phyloP scores from a whole-genome alignment of 2,113 vertebrate species.

The Phyllostomus hastatus region DNA sequence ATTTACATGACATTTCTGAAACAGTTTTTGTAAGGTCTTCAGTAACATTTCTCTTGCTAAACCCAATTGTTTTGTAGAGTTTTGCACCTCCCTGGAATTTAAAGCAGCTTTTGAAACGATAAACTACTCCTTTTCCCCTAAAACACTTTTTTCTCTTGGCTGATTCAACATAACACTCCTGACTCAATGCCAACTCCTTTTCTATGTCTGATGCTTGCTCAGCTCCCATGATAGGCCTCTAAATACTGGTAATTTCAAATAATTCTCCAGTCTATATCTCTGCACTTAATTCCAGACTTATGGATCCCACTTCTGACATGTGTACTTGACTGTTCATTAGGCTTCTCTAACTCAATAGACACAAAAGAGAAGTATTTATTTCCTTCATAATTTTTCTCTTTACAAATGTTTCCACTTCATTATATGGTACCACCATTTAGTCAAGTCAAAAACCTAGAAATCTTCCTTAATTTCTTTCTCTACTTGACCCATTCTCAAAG shows the following conservation, averaged over 20 bases:
- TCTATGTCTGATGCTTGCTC: neutral
- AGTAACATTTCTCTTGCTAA: neutral
- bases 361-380: neutral
- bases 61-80: neutral
- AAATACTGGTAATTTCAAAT: neutral
- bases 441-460: neutral
- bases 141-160: neutral
- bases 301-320: neutral
- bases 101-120: neutral
- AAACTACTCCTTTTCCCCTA: neutral
- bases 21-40: neutral
- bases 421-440: neutral
- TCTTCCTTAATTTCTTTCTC: neutral
- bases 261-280: neutral
- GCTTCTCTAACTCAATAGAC: neutral
- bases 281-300: neutral
- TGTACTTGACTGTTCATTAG: neutral
- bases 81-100: neutral
- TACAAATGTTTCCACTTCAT: neutral
- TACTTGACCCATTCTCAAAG: neutral
- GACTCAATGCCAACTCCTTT: neutral
- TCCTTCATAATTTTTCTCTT: neutral
- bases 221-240: neutral
- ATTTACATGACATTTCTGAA: neutral
- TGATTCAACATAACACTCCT: neutral